Conservation (phyloP, 2,888 invertebrate genomes). For the Orthosia gothica region DNA sequence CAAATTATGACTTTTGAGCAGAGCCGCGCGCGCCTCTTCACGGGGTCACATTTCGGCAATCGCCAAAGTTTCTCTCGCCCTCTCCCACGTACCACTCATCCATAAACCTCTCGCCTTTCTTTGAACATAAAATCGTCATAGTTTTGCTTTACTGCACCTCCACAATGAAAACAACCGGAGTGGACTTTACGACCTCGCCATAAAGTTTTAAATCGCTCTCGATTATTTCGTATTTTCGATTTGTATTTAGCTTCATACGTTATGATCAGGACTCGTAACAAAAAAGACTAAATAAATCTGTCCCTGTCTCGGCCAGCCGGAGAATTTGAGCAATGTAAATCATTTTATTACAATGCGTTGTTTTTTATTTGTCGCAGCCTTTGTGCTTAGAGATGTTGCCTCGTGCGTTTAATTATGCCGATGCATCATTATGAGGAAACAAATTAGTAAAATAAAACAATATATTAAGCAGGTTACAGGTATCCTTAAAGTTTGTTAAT, state of each 20-base stretch:
- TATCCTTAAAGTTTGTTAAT: slow-evolving; percentile 43
- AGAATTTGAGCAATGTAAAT: slow-evolving; percentile 90
- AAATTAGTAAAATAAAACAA: slow-evolving; percentile 64
- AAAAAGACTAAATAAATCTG: slow-evolving; percentile 88
- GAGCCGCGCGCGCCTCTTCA: slow-evolving; percentile 81
- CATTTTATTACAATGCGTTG: slow-evolving; percentile 88
- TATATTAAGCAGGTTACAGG: slow-evolving; percentile 19
- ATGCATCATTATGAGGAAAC: slow-evolving; percentile 65
- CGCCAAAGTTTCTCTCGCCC: slow-evolving; percentile 78
- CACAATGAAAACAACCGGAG: slow-evolving; percentile 71
- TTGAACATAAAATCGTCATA: slow-evolving; percentile 82
- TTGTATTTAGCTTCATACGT: slow-evolving; percentile 88
- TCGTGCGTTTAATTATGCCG: slow-evolving; percentile 76
- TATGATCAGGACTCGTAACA: slow-evolving; percentile 86
- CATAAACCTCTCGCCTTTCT: slow-evolving; percentile 85
- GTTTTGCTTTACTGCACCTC: slow-evolving; percentile 77
- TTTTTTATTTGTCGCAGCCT: slow-evolving; percentile 85
- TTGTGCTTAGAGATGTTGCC: slow-evolving; percentile 82
- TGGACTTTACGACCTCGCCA: slow-evolving; percentile 80
- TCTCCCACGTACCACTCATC: slow-evolving; percentile 75
- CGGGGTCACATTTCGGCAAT: slow-evolving; percentile 89
- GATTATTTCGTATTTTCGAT: slow-evolving; percentile 76
- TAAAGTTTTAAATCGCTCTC: slow-evolving; percentile 76
- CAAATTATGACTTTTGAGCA: slow-evolving; percentile 89
- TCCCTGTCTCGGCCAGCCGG: slow-evolving; percentile 85